Percentiles rank a stretch among this genome's conserved stretches.
Conservation (phyloP, 2,113 vertebrate species). For the Kryptolebias marmoratus region DNA sequence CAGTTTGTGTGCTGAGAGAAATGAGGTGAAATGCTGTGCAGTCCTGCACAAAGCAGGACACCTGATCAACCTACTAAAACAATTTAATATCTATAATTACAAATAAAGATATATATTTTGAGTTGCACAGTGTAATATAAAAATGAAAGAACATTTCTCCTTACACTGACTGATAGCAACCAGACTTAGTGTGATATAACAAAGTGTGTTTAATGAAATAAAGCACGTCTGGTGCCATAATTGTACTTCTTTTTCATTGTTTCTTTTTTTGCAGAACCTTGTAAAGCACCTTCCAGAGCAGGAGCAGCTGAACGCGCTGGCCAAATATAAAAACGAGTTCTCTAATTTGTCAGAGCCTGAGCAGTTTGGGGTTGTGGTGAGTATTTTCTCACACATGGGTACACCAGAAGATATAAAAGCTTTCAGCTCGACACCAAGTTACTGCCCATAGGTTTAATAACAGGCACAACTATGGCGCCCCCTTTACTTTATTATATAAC, state of each 20-base stretch:
- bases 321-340: conserved; percentile 88
- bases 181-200: not conserved
- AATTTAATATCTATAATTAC: too few relatives aligned
- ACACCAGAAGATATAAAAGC: not conserved
- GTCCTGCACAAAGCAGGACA: too few relatives aligned
- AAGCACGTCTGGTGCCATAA: not conserved
- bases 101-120: too few relatives aligned
- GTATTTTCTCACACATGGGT: conserved; percentile 56
- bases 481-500: not conserved
- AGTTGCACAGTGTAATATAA: too few relatives aligned
- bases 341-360: conserved; percentile 91
- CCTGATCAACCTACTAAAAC: too few relatives aligned
- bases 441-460: not conserved
- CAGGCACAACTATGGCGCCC: not conserved
- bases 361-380: conserved; percentile 96
- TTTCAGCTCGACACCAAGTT: conserved; percentile 2
- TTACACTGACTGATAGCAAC: too few relatives aligned
- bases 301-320: conserved; percentile 88
- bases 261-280: conserved; percentile 74
- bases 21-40: too few relatives aligned
- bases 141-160: too few relatives aligned
- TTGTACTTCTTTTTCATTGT: conserved; percentile 1
- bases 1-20: too few relatives aligned
- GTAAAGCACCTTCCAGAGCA: conserved; percentile 94
- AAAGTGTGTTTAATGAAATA: not conserved